Conservation (phyloP, 2,113 vertebrate species). For the Lagenorhynchus albirostris region DNA sequence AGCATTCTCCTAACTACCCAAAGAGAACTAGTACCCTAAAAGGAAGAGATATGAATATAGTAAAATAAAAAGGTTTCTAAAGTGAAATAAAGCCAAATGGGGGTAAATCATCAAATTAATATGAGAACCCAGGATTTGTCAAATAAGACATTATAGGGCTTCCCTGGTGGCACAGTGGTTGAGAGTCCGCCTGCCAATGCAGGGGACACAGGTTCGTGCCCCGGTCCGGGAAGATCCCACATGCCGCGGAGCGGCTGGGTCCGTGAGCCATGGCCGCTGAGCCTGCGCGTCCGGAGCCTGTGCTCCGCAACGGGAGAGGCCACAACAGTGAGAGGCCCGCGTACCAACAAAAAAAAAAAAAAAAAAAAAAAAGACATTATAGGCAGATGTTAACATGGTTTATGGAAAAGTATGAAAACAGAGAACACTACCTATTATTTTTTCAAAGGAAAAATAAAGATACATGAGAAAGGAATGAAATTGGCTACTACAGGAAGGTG, state of each 20-base stretch:
- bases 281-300: no score
- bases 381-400: background rate
- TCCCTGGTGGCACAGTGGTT: no score
- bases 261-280: no score
- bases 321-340: no score
- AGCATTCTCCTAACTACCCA: background rate
- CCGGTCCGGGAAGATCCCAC: no score
- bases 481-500: background rate
- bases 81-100: conserved; percentile 13
- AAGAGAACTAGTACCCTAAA: background rate
- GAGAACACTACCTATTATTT: background rate
- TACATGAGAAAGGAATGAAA: background rate
- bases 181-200: no score
- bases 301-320: no score
- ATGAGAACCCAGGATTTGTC: background rate
- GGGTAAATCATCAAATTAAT: background rate
- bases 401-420: background rate
- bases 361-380: background rate
- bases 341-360: no score
- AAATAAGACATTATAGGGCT: background rate
- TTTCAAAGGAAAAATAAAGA: background rate
- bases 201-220: no score
- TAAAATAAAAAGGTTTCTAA: background rate
- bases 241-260: no score
- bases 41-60: background rate